Base-by-base conservation (phyloP, 2,113 vertebrate genomes). In the Mormoops blainvillei region DNA sequence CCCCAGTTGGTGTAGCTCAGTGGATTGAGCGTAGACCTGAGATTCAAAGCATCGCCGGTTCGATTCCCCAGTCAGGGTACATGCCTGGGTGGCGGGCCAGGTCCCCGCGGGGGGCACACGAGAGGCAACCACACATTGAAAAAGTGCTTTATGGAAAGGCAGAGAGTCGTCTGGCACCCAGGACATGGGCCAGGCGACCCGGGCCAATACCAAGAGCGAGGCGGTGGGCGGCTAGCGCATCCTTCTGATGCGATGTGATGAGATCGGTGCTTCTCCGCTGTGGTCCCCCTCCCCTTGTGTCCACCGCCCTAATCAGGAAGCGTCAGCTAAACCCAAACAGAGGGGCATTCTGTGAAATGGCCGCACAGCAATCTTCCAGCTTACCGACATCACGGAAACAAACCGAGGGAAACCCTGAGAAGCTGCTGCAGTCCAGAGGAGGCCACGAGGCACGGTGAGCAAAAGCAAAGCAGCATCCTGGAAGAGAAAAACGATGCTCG, bases 171-270 rank as follows among this genome's bases (percentile, higher is more conserved):
- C 83, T 50, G 70, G 14, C 50, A 61, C 26, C 31, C 31, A 4
- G 36, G n/a, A 4, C 26, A 9, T 78, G 36, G 4, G 24, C 3
- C 14, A 36, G n/a, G 36, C 11, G 16, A 43, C 28, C 80, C 2
- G 65, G 16, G 28, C 41, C 22, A 38, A 41, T 11, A 15, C 20
- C 5, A 4, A n/a, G 7, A 4, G 36, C 0, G 4, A 50, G 18
- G 52, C 6, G n/a, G 63, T 24, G 43, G 38, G 31, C 22, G 4
- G 1, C 14, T 1, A 48, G 16, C 13, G 4, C 7, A 10, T 4
- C 1, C 15, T 19, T 36, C 18, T 22, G 71, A 20, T 56, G 4
- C 2, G 20, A n/a, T 19, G 56, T 16, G 22, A 50, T 10, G 24
- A 50, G 78, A 41, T 19, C 2, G 8, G 24, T n/a, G 33, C n/a